Percentiles rank a stretch among this genome's conserved stretches.
Conservation (phyloP, 2,113 vertebrate genomes). For the Tachycineta bicolor region DNA sequence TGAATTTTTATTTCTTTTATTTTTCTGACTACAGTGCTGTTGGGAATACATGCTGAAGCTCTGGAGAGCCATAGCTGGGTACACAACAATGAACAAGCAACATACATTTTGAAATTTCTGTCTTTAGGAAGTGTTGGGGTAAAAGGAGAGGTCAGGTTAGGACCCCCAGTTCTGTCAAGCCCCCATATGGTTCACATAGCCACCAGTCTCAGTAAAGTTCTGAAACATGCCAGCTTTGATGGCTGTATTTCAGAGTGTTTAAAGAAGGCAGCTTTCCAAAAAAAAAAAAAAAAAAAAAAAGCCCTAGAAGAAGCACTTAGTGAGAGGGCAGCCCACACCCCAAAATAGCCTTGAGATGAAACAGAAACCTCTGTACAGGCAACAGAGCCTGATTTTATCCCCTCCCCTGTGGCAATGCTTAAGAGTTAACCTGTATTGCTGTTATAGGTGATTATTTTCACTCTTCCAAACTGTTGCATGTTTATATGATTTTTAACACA, state of each 20-base stretch:
- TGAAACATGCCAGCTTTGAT: not conserved
- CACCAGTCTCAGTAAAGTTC: not conserved
- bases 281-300: not conserved
- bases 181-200: not conserved
- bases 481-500: not conserved
- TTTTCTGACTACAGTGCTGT: not conserved
- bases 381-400: not conserved
- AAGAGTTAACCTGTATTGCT: not conserved
- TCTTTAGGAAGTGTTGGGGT: not conserved
- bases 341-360: not conserved
- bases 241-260: not conserved
- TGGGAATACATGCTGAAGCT: not conserved
- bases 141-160: not conserved
- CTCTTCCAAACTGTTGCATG: not conserved
- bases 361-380: not conserved
- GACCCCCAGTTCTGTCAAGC: not conserved
- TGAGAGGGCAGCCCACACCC: not conserved
- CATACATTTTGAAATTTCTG: not conserved
- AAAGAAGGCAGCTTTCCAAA: not conserved
- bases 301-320: not conserved
- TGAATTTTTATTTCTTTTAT: not conserved
- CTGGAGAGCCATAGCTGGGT: not conserved
- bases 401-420: not conserved
- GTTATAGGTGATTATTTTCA: not conserved
- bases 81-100: not conserved